These are phyloP conservation scores for Aramus guarauna DNA, from an alignment of 2,113 vertebrate species.

Conservation along the genomic window DNA sequence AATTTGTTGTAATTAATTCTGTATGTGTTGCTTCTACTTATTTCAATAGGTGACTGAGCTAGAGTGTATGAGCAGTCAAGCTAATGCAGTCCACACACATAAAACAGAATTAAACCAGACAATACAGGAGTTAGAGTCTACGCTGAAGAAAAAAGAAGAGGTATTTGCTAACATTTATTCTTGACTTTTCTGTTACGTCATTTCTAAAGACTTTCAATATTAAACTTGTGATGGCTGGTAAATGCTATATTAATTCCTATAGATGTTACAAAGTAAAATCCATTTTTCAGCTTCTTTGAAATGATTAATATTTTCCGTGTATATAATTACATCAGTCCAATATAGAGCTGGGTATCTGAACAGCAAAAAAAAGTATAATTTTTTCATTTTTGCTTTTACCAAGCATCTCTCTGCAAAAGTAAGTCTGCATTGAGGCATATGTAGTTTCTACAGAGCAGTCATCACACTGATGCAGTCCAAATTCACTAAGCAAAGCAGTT, in stretches of 20 bases:
- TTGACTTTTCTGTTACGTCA: neutral
- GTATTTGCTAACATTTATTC: slow-evolving; percentile 59
- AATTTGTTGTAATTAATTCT: neutral
- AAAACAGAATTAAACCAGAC: slow-evolving; percentile 94
- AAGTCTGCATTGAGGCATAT: neutral
- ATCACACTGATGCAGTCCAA: neutral
- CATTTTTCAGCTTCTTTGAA: neutral
- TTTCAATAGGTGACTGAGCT: slow-evolving; percentile 88
- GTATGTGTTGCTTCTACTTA: neutral
- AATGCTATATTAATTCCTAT: neutral
- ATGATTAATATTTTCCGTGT: neutral
- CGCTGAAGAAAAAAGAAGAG: slow-evolving; percentile 90
- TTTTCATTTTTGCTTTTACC: neutral
- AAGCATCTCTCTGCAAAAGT: neutral
- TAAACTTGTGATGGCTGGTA: neutral
- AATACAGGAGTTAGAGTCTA: slow-evolving; percentile 89
- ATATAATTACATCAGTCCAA: neutral
- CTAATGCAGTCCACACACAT: slow-evolving; percentile 88
- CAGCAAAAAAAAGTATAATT: neutral
- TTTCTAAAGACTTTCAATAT: neutral
- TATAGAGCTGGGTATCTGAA: neutral
- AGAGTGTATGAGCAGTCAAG: slow-evolving; percentile 91
- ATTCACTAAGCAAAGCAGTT: neutral
- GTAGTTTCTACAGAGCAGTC: neutral
- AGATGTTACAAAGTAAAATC: neutral